These are phyloP conservation scores for Meteorus colon DNA, from an alignment of 2,888 invertebrate genomes.

Conservation along the genomic window DNA sequence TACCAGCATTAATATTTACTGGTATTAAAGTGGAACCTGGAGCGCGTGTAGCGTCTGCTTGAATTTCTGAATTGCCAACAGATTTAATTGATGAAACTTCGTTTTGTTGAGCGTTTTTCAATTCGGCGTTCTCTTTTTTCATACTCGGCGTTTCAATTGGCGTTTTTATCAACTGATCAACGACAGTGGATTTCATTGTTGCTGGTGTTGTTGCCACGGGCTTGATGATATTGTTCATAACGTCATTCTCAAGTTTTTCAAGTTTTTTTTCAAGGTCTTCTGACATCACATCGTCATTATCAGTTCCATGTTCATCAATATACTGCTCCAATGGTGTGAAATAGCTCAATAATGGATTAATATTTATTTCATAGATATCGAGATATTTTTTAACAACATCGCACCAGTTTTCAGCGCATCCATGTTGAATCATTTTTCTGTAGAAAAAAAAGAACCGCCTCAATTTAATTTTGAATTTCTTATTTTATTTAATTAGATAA, in stretches of 20 bases:
- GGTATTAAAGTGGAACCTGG: not conserved
- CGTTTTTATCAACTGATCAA: not conserved
- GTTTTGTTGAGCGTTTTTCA: conserved; percentile 24
- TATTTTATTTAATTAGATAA: not conserved
- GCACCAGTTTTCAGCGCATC: conserved; percentile 60
- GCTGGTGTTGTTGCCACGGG: conserved; percentile 56
- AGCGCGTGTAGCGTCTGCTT: not conserved
- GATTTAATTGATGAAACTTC: conserved; percentile 6
- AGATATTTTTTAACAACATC: conserved; percentile 53
- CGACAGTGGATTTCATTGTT: not conserved
- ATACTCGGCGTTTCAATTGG: conserved; percentile 10
- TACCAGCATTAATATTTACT: not conserved
- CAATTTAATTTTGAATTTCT: not conserved
- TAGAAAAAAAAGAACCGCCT: conserved; percentile 4
- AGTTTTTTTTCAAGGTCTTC: conserved; percentile 56
- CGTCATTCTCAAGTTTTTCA: conserved; percentile 56
- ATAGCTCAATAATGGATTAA: conserved; percentile 56
- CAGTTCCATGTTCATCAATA: conserved; percentile 56
- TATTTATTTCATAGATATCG: conserved; percentile 55
- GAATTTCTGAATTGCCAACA: not conserved
- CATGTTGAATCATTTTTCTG: conserved; percentile 62
- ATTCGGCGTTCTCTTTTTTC: not conserved
- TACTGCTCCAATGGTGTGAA: conserved; percentile 62
- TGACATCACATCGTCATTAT: conserved; percentile 45
- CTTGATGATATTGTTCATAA: conserved; percentile 55